phyloP scores from a whole-genome alignment of 2,113 vertebrate species.

The Clarias gariepinus region DNA sequence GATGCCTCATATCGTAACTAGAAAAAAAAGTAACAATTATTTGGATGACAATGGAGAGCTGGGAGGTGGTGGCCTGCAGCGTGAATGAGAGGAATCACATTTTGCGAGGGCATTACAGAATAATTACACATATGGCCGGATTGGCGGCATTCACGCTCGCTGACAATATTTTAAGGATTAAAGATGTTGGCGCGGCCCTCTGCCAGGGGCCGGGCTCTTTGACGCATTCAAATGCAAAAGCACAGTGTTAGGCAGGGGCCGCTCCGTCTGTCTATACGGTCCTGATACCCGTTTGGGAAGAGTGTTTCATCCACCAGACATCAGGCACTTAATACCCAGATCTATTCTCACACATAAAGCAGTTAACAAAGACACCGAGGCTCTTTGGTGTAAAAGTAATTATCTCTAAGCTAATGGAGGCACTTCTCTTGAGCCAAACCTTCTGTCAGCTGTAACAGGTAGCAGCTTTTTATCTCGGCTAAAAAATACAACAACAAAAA shows the following conservation, averaged over 20 bases:
- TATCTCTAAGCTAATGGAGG: slow-evolving; percentile 61
- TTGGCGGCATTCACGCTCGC: slow-evolving; percentile 86
- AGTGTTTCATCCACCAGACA: slow-evolving; percentile 81
- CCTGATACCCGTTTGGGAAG: slow-evolving; percentile 83
- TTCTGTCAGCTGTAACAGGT: slow-evolving; percentile 52
- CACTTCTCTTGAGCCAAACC: slow-evolving; percentile 48
- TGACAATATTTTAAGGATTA: slow-evolving; percentile 94
- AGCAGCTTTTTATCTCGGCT: slow-evolving; percentile 29
- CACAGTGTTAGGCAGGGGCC: slow-evolving; percentile 83
- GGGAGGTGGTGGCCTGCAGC: slow-evolving; percentile 67
- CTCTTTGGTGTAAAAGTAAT: slow-evolving; percentile 77
- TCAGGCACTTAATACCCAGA: slow-evolving; percentile 85
- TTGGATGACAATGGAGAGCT: slow-evolving; percentile 73
- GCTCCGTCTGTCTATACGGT: slow-evolving; percentile 83
- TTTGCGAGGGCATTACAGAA: slow-evolving; percentile 88
- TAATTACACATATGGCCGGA: slow-evolving; percentile 94
- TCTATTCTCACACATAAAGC: slow-evolving; percentile 86
- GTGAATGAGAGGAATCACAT: slow-evolving; percentile 87
- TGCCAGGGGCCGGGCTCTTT: slow-evolving; percentile 85
- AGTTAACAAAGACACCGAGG: slow-evolving; percentile 80
- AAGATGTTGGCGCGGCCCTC: slow-evolving; percentile 86
- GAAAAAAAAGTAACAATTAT: slow-evolving; percentile 88
- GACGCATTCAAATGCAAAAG: slow-evolving; percentile 93
- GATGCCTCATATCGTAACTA: slow-evolving; percentile 66
- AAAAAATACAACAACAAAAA: background rate